A percentile compares a stretch with the other conserved stretches of the same genome.
Evolutionary conservation across 92 coral and sea anemone species (phyloP).

Genomic region (Actinernus sp.): DNA sequence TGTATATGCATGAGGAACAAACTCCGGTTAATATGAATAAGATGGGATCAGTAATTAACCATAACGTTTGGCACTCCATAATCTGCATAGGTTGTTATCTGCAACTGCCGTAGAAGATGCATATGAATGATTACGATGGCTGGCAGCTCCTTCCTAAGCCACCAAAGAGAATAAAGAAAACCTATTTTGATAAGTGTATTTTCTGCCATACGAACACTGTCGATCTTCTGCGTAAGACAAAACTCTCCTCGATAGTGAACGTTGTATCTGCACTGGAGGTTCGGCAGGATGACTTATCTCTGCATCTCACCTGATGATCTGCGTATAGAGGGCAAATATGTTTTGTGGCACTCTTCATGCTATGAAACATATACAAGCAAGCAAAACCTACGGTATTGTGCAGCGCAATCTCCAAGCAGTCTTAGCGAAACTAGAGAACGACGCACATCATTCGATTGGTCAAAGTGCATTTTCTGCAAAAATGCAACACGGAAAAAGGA

Average conservation of each 20-base stretch:
- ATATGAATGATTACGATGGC: constrained; percentile 16
- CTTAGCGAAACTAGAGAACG: constrained; percentile 10
- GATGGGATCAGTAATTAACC: no score
- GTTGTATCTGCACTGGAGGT: no score
- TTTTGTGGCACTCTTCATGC: constrained; percentile 48
- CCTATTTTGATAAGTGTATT: constrained; percentile 44
- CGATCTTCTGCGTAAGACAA: constrained; percentile 29
- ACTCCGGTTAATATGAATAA: no score
- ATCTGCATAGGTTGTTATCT: no score
- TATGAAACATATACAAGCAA: constrained; percentile 51
- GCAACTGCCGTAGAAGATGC: no score
- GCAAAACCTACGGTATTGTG: constrained; percentile 32
- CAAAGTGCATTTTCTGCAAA: no score
- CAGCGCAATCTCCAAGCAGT: constrained; percentile 5
- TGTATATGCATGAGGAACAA: no score
- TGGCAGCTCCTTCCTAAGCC: constrained; percentile 35
- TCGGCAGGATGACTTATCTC: constrained; percentile 12
- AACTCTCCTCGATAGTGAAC: constrained; percentile 33
- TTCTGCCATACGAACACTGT: constrained; percentile 45
- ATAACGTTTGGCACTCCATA: no score
- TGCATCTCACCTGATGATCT: constrained; percentile 34
- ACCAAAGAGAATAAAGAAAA: constrained; percentile 26
- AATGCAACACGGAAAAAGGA: constrained; percentile 25
- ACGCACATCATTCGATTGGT: no score
- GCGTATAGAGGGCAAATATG: constrained; percentile 4